Evolutionary conservation across 2,113 vertebrate species (phyloP), one percentile per base, ranked within the genome.

Genomic region (Festucalex cinctus): DNA sequence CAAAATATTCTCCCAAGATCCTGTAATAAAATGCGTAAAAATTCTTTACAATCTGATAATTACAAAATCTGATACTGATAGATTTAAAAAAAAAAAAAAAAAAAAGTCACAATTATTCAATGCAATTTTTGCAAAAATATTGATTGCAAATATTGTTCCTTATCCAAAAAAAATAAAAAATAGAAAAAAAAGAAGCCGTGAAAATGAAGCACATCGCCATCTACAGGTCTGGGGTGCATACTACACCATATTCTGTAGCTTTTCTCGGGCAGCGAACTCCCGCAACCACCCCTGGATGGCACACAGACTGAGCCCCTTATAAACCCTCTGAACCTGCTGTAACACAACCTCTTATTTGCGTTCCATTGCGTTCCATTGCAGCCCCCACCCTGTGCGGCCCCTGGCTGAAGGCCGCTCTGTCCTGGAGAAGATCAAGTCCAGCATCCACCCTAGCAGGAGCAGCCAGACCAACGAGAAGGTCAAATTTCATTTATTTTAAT

Each of bases 301-400:
- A 66, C 19, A 28, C 63, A 36, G 74, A 70, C 26, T 16, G 36
- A 10, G 9, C 14, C 43, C 13, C 9, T 57, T 10, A 22, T 10
- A 22, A 63, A 81, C 69, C 5, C 20, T n/a, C 2, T 7, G 17
- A 36, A 4, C 32, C 19, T 36, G 57, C 22, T 17, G 26, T 57
- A 57, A 57, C 26, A 2, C 54, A 13, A 3, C 14, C 22, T 6
- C 14, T 65, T 0, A 24, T 5, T 41, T 1, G 54, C 63, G 20
- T n/a, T 58, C 43, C 19, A 49, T 41, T 1, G 54, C 63, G 20
- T n/a, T 58, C 43, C 19, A 49, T 57, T 37, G 0, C 86, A 98
- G 96, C 76, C 97, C 95, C 12, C 96, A 98, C 75, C 94, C 90
- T 0, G 96, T 98, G 91, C 98, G 94, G 85, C 96, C 97, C 59